Conservation (phyloP, 2,888 invertebrate genomes). For the Ethmia dodecea region DNA sequence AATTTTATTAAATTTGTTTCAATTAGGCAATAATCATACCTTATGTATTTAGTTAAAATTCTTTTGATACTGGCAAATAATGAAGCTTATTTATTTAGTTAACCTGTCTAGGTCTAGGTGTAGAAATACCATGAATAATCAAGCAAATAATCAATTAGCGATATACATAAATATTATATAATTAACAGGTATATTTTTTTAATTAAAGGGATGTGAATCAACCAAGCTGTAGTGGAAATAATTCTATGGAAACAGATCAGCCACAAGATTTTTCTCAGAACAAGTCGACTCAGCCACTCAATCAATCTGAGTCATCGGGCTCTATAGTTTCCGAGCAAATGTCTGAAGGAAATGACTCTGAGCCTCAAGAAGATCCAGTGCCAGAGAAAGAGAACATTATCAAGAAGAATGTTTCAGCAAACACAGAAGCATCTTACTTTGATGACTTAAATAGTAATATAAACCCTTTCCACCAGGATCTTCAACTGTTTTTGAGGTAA, state of each 20-base stretch:
- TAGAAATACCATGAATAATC: too few relatives aligned
- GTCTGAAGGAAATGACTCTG: slow-evolving; percentile 29
- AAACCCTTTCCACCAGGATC: slow-evolving; percentile 40
- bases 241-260: slow-evolving; percentile 15
- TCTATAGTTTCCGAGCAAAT: slow-evolving; percentile 35
- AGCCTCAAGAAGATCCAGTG: slow-evolving; percentile 26
- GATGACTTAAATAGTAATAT: slow-evolving; percentile 25
- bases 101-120: too few relatives aligned
- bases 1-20: too few relatives aligned
- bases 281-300: slow-evolving; percentile 18
- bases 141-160: too few relatives aligned
- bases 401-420: slow-evolving; percentile 31
- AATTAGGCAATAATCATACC: too few relatives aligned
- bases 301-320: slow-evolving; percentile 32
- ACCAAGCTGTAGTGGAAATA: slow-evolving; percentile 36
- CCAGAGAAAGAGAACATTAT: slow-evolving; percentile 23
- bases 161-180: too few relatives aligned
- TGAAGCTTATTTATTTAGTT: too few relatives aligned
- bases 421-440: slow-evolving; percentile 33
- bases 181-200: too few relatives aligned
- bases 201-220: slow-evolving; percentile 37
- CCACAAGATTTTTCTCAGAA: slow-evolving; percentile 9
- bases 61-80: too few relatives aligned
- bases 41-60: too few relatives aligned
- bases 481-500: slow-evolving; percentile 54